Conservation (phyloP, 2,888 invertebrate species). For the Sarcophaga rosellei region DNA sequence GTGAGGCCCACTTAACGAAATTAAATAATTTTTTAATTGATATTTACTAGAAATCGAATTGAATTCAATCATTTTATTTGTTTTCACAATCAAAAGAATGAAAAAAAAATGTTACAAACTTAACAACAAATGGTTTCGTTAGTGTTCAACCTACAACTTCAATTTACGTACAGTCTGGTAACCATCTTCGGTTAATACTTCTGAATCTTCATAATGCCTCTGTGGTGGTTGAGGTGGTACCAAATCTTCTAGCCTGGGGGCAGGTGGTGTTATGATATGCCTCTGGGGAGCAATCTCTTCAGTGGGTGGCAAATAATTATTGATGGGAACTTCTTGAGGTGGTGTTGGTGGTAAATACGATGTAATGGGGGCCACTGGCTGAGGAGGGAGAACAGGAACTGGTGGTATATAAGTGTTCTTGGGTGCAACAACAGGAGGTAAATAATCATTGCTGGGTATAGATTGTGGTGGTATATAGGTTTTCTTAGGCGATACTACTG, state of each 20-base stretch:
- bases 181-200: slow-evolving; percentile 38
- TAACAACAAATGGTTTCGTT: slow-evolving; percentile 24
- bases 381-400: slow-evolving; percentile 15
- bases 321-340: not conserved
- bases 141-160: slow-evolving; percentile 15
- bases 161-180: slow-evolving; percentile 47
- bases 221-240: slow-evolving; percentile 37
- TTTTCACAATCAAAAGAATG: not conserved
- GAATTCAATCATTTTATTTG: not conserved
- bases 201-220: slow-evolving; percentile 30
- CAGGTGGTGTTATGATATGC: slow-evolving; percentile 41
- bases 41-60: too few relatives aligned
- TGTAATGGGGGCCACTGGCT: slow-evolving; percentile 23
- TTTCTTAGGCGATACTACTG: not conserved
- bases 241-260: slow-evolving; percentile 43
- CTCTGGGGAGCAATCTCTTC: not conserved
- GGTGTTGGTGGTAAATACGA: slow-evolving; percentile 35
- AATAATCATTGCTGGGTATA: not conserved
- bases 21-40: too few relatives aligned
- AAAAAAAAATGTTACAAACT: slow-evolving; percentile 30
- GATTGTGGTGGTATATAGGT: slow-evolving; percentile 42
- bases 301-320: slow-evolving; percentile 28
- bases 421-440: slow-evolving; percentile 32
- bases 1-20: too few relatives aligned
- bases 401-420: slow-evolving; percentile 45